phyloP scores from a whole-genome alignment of 2,888 invertebrate species.

The Dynastes maya region DNA sequence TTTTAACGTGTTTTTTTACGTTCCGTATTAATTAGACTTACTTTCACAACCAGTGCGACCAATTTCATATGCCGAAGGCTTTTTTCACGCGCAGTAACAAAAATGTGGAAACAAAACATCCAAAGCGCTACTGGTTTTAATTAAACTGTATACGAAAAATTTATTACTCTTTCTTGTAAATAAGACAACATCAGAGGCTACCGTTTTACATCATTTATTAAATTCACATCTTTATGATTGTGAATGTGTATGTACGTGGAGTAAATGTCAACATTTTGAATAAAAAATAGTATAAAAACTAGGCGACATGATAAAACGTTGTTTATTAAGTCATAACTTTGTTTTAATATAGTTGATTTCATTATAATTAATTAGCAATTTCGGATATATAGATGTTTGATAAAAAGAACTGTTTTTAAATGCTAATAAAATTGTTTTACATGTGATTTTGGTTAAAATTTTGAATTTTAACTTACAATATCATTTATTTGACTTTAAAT shows the following conservation, averaged over 20 bases:
- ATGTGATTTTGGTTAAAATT: too few relatives aligned
- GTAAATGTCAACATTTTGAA: not conserved
- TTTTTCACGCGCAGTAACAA: not conserved
- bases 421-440: too few relatives aligned
- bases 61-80: not conserved
- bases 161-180: slow-evolving; percentile 32
- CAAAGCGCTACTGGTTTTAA: slow-evolving; percentile 32
- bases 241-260: not conserved
- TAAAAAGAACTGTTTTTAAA: too few relatives aligned
- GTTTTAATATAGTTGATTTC: not conserved
- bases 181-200: not conserved
- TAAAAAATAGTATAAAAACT: not conserved
- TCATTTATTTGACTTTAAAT: too few relatives aligned
- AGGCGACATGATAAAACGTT: not conserved
- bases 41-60: not conserved
- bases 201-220: not conserved
- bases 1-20: slow-evolving; percentile 1
- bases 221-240: not conserved
- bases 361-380: not conserved
- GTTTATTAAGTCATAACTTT: not conserved
- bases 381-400: too few relatives aligned
- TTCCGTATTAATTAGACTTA: slow-evolving; percentile 7
- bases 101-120: not conserved
- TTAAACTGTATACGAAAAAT: not conserved
- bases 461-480: too few relatives aligned